A percentile compares a stretch with the other conserved stretches of the same genome.
phyloP scores from a whole-genome alignment of 1,140 invertebrate species.

The Teleopsis dalmanni region DNA sequence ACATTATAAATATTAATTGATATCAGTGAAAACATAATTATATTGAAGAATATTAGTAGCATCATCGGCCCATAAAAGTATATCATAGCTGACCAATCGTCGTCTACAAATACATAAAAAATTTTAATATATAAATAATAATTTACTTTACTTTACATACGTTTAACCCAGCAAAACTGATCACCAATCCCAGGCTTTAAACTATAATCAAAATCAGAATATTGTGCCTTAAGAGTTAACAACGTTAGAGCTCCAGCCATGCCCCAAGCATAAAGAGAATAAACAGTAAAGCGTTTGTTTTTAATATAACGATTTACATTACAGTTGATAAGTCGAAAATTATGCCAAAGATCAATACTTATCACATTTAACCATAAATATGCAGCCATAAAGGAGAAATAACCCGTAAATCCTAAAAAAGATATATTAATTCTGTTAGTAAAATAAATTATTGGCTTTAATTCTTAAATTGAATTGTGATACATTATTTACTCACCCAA shows the following conservation, averaged over 20 bases:
- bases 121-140: background rate
- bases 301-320: conserved; percentile 30
- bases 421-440: conserved; percentile 2
- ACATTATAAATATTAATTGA: conserved; percentile 54
- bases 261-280: conserved; percentile 65
- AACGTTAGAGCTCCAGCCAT: conserved; percentile 46
- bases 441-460: background rate
- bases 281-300: conserved; percentile 50
- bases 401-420: conserved; percentile 60
- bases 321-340: conserved; percentile 51
- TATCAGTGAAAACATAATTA: conserved; percentile 60
- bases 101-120: background rate
- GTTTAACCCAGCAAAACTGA: conserved; percentile 51
- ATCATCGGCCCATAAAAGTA: conserved; percentile 68
- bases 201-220: conserved; percentile 33
- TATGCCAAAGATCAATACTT: conserved; percentile 65
- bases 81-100: conserved; percentile 45
- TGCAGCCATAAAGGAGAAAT: conserved; percentile 63
- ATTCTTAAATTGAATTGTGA: background rate
- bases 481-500: background rate
- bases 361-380: conserved; percentile 74
- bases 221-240: conserved; percentile 46
- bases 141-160: conserved; percentile 36
- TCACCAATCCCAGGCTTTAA: conserved; percentile 49
- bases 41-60: conserved; percentile 58